phyloP scores from a whole-genome alignment of 1,140 invertebrate genomes.

The Aphidius ervi region DNA sequence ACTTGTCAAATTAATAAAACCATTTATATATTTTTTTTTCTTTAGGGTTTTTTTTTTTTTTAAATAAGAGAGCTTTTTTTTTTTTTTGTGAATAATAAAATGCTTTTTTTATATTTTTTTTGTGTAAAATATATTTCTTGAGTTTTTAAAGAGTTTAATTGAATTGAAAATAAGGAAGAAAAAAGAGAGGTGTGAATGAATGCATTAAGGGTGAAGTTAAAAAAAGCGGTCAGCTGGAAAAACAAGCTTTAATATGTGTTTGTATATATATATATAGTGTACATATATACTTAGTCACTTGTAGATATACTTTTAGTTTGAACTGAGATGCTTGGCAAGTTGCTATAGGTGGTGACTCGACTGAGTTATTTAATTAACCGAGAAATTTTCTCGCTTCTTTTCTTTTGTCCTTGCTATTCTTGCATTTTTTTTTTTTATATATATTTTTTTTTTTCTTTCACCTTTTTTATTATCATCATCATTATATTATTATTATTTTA shows the following conservation, averaged over 20 bases:
- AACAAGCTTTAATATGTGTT: conserved; percentile 17
- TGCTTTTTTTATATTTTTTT: neutral
- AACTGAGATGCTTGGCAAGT: conserved; percentile 25
- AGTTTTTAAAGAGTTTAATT: conserved; percentile 36
- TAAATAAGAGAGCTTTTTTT: no score
- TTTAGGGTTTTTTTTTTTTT: no score
- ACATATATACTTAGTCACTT: no score
- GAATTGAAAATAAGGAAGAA: conserved; percentile 26
- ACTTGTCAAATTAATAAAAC: no score
- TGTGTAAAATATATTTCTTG: conserved; percentile 12
- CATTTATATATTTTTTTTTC: no score
- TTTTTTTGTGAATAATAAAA: no score
- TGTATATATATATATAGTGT: conserved; percentile 9
- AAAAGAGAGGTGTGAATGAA: conserved; percentile 6
- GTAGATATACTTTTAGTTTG: no score
- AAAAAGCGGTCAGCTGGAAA: conserved; percentile 27
- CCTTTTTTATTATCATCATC: neutral
- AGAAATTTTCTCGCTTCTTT: conserved; percentile 30
- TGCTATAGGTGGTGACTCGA: conserved; percentile 41
- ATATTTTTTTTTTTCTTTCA: neutral
- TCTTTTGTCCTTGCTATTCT: conserved; percentile 5
- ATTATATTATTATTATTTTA: neutral
- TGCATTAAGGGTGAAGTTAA: neutral
- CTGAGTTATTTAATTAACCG: conserved; percentile 43
- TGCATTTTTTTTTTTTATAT: conserved; percentile 20